These are phyloP conservation scores for Isotomurus palustris DNA, from an alignment of 2,888 invertebrate species.

Conservation along the genomic window DNA sequence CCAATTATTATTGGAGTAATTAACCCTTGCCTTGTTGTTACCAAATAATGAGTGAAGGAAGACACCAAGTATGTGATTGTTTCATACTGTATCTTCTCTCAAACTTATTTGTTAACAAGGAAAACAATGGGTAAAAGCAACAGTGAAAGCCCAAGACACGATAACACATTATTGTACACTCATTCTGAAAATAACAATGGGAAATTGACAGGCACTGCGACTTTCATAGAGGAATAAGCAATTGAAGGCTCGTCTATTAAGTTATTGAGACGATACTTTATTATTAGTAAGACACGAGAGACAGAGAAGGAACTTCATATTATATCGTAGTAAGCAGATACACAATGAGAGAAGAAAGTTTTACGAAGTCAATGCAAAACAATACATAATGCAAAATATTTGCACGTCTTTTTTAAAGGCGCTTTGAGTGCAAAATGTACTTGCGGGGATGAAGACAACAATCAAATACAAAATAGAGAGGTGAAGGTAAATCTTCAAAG, in stretches of 20 bases:
- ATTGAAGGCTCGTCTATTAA: no score
- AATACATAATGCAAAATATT: no score
- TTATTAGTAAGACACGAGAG: not conserved
- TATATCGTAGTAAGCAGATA: constrained; percentile 7
- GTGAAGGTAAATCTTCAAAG: constrained; percentile 3
- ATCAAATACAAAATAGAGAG: constrained; percentile 5
- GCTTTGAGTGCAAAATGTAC: constrained; percentile 1
- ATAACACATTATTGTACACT: no score
- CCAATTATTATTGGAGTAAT: constrained; percentile 1
- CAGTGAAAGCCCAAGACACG: constrained; percentile 46
- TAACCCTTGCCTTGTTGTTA: not conserved
- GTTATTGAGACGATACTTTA: no score
- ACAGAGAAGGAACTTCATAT: not conserved
- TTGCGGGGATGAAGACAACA: constrained; percentile 17
- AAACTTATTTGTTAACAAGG: constrained; percentile 5
- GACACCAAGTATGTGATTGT: not conserved
- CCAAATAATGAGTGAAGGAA: constrained; percentile 12
- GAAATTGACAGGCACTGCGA: no score
- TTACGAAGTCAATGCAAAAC: no score
- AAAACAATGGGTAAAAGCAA: constrained; percentile 21
- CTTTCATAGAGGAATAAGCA: no score
- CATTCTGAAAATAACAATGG: no score
- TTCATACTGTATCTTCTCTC: constrained; percentile 1
- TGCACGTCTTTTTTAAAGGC: no score
- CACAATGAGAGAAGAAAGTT: no score